Evolutionary conservation across 2,888 invertebrate species (phyloP).

Genomic region (Tenthredo notha): DNA sequence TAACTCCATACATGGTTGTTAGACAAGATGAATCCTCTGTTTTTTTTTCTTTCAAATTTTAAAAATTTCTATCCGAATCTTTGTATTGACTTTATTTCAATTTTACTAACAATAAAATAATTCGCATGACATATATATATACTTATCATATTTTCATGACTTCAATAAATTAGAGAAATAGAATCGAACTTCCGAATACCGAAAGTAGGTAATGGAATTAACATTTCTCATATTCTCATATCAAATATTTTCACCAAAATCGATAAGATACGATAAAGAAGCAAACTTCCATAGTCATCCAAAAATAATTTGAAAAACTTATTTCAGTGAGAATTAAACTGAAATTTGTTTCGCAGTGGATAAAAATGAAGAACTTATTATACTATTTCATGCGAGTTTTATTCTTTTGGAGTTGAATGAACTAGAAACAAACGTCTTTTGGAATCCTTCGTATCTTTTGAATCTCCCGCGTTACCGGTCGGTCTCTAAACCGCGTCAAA

Average conservation of each 20-base stretch:
- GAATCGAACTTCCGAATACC: neutral
- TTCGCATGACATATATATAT: neutral
- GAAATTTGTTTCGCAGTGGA: neutral
- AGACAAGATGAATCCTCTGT: neutral
- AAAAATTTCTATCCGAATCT: neutral
- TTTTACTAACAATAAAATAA: neutral
- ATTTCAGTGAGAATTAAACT: neutral
- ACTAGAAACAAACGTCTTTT: neutral
- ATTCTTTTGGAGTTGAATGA: neutral
- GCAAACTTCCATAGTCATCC: neutral
- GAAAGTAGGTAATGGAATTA: neutral
- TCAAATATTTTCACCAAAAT: too few relatives aligned
- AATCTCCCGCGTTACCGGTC: conserved; percentile 26
- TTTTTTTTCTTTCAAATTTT: neutral
- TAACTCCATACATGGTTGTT: too few relatives aligned
- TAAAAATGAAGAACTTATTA: neutral
- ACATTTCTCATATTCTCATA: neutral
- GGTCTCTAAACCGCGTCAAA: neutral
- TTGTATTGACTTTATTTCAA: neutral
- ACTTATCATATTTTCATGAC: neutral
- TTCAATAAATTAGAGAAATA: neutral
- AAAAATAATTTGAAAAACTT: neutral
- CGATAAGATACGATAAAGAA: too few relatives aligned
- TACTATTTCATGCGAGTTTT: neutral
- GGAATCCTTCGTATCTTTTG: neutral